Base-by-base conservation (phyloP, 2,797 vertebrate species). In the Anguilla pacifica region DNA sequence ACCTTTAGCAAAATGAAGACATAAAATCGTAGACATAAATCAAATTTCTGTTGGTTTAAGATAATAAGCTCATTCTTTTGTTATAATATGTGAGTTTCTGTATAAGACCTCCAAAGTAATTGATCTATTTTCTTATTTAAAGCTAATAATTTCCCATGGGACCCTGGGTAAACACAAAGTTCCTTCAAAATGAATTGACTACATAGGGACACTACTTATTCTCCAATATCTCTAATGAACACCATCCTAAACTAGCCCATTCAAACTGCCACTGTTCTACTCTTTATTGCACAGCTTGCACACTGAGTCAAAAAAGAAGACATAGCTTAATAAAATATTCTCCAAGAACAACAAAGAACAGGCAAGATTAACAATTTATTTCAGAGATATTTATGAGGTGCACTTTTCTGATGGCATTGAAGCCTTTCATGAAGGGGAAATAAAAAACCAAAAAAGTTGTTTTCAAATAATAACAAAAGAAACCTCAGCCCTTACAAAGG, bases 81-180 rank as follows among this genome's bases (percentile, higher is more conserved):
- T 11, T 53, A 13, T 46, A 51, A 74, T 22, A 72, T 49, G 35
- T 17, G 22, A 87, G 51, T 67, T 82, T 17, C 53, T 25, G 64
- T 28, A 86, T 1, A 25, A 46, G 1, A 59, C 43, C 39, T 57
- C 59, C 7, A 85, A 55, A 46, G 43, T n/a, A 64, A 74, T 87
- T 55, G 28, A 77, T 74, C 43, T 84, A 9, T 28, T 86, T 77
- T 74, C 49, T 35, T 17, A 46, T 79, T 39, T 79, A 22, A 86
- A 59, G 5, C 19, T 46, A 83, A 82, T 87, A 39, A 86, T 28
- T 51, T 89, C 88, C 83, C 35, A 17, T 77, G 46, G 43, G 70
- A 49, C 55, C 31, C 25, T 74, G 51, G 13, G 28, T 39, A 57
- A 22, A 49, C 28, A 31, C 49, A 59, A 28, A 31, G 13, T 22